These are phyloP conservation scores for Epiblema foenella DNA, from an alignment of 2,888 invertebrate species.

Conservation along the genomic window DNA sequence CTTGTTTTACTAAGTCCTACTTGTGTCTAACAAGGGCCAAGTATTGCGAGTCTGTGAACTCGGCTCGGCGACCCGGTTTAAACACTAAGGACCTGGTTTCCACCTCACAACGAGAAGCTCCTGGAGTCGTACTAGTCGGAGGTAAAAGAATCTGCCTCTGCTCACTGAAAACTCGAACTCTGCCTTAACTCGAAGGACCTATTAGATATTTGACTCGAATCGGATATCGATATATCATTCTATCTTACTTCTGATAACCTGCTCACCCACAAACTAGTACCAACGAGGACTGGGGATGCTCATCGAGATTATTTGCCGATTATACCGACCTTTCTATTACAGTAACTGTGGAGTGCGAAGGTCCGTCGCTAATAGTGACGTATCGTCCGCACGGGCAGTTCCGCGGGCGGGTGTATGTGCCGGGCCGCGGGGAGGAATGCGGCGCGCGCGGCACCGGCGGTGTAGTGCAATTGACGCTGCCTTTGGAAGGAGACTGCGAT, in stretches of 20 bases:
- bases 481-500: slow-evolving; percentile 85
- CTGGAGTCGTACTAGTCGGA: no score
- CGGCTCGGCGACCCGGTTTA: no score
- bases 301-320: background rate
- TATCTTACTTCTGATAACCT: no score
- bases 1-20: background rate
- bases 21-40: background rate
- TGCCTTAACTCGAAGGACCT: background rate
- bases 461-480: slow-evolving; percentile 84
- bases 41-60: no score
- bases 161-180: no score
- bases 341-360: slow-evolving; percentile 93
- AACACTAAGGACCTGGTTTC: no score
- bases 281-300: background rate
- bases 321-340: slow-evolving; percentile 46
- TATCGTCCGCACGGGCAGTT: slow-evolving; percentile 86
- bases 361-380: slow-evolving; percentile 87
- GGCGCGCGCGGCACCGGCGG: slow-evolving; percentile 77
- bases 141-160: no score
- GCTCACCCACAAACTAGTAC: background rate
- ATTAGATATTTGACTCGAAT: background rate
- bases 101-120: no score
- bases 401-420: slow-evolving; percentile 91
- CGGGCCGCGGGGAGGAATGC: slow-evolving; percentile 88
- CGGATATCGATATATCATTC: background rate